Evolutionary conservation across 2,113 vertebrate species (phyloP), one percentile per base, ranked within the genome.

Genomic region (Cynocephalus volans): DNA sequence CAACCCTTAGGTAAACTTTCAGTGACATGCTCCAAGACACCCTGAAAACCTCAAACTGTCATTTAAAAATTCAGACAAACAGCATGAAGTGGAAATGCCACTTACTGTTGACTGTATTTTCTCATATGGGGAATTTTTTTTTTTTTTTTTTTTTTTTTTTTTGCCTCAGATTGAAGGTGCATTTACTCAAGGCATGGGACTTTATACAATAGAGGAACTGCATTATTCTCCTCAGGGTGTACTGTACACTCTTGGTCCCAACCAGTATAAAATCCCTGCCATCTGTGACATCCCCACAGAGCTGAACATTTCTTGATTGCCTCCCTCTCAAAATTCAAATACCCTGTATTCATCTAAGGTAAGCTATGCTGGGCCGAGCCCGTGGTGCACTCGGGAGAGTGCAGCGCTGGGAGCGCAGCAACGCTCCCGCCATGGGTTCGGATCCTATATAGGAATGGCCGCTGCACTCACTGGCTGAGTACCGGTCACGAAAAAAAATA

Each of bases 311-410:
- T 99, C 98, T 23, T 98, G 99, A 64, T 98, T 99, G 96, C 50
- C 99, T 0, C 97, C 98, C 17, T 97, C 98, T 14, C 1, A 98
- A 88, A 99, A 99, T 86, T 98, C 99, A 0, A 98, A 98, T 31
- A 99, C 99, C 95, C 99, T 99, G 98, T 99, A 99, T 96, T 99
- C 99, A 9, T 99, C 99, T 12, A 99, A 99, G 99, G 99, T 99
- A 76, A 98, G 97, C 31, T 15, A 0, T 11, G 19, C 26, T 76
- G n/a, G n/a, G n/a, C n/a, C n/a, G n/a, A n/a, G n/a, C n/a, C n/a
- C n/a, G n/a, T n/a, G n/a, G n/a, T n/a, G n/a, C n/a, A n/a, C n/a
- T n/a, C n/a, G n/a, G n/a, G n/a, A n/a, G n/a, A n/a, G n/a, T n/a
- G n/a, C n/a, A n/a, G n/a, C n/a, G n/a, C n/a, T n/a, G n/a, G n/a